phyloP scores from a whole-genome alignment of 1,140 invertebrate species.

The Odontomachus brunneus region DNA sequence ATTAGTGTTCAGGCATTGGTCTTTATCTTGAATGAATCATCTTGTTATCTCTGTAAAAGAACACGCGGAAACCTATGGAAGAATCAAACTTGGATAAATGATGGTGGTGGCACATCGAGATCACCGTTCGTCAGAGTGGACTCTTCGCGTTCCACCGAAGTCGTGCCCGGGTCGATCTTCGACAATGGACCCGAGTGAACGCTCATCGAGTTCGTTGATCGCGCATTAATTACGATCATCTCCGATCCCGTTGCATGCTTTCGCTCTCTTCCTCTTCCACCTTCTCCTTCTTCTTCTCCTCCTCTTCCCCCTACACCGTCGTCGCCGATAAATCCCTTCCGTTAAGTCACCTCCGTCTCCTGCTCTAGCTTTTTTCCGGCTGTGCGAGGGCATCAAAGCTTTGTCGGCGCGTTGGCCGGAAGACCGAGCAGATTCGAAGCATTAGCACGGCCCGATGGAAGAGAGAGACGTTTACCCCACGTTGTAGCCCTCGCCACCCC shows the following conservation, averaged over 20 bases:
- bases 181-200: not conserved
- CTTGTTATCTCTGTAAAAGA: no score
- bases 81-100: no score
- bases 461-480: slow-evolving; percentile 48
- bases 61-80: no score
- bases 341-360: slow-evolving; percentile 17
- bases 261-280: not conserved
- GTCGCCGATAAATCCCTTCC: slow-evolving; percentile 15
- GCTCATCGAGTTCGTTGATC: not conserved
- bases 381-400: slow-evolving; percentile 70
- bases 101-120: no score
- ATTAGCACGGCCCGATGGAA: slow-evolving; percentile 73
- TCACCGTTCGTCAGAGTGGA: no score
- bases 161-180: not conserved
- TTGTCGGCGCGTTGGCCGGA: slow-evolving; percentile 76
- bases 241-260: slow-evolving; percentile 2
- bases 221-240: slow-evolving; percentile 29
- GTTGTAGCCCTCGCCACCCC: slow-evolving; percentile 41
- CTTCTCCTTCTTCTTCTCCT: not conserved
- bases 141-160: no score
- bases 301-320: slow-evolving; percentile 2
- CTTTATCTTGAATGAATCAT: no score
- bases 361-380: slow-evolving; percentile 58
- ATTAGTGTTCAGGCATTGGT: no score
- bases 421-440: slow-evolving; percentile 75